A percentile compares a stretch with the other conserved stretches of the same genome.
These are phyloP conservation scores for Lissocephala sabroskyi DNA, from an alignment of 2,888 invertebrate genomes.

Conservation along the genomic window DNA sequence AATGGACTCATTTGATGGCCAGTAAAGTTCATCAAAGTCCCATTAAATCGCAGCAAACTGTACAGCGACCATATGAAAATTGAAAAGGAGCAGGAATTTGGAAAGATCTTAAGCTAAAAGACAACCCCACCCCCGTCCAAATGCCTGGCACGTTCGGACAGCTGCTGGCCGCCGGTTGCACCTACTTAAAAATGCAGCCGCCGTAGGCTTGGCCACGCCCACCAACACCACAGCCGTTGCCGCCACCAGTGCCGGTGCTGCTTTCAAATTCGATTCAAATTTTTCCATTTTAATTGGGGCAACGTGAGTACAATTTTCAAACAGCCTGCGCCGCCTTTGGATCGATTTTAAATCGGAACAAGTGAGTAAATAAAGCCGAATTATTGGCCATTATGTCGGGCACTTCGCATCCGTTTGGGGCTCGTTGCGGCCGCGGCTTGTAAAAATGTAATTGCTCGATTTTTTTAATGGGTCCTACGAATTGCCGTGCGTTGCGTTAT, in stretches of 20 bases:
- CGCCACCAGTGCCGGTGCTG: background rate
- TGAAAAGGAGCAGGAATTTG: no score
- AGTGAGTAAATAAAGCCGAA: conserved; percentile 1
- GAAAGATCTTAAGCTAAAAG: no score
- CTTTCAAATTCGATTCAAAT: conserved; percentile 14
- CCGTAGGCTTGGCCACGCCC: background rate
- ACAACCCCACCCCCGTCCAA: no score
- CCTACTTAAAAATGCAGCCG: background rate
- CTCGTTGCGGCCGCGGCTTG: no score
- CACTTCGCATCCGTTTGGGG: no score
- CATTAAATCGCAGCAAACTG: no score
- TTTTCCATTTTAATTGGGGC: conserved; percentile 24
- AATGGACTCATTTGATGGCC: no score
- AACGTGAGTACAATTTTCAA: conserved; percentile 34
- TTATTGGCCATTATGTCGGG: background rate
- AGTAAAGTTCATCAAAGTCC: no score
- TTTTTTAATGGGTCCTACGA: no score
- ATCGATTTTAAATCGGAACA: background rate
- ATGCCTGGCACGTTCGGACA: conserved; percentile 2
- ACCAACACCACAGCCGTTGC: background rate
- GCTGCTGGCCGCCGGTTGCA: conserved; percentile 1
- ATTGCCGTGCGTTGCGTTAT: no score
- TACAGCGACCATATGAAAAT: no score
- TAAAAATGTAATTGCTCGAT: no score
- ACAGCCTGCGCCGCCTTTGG: conserved; percentile 11